Evolutionary conservation across 2,113 vertebrate genomes (phyloP), one percentile per base, ranked within the genome.

Genomic region (Neolamprologus ventralis): DNA sequence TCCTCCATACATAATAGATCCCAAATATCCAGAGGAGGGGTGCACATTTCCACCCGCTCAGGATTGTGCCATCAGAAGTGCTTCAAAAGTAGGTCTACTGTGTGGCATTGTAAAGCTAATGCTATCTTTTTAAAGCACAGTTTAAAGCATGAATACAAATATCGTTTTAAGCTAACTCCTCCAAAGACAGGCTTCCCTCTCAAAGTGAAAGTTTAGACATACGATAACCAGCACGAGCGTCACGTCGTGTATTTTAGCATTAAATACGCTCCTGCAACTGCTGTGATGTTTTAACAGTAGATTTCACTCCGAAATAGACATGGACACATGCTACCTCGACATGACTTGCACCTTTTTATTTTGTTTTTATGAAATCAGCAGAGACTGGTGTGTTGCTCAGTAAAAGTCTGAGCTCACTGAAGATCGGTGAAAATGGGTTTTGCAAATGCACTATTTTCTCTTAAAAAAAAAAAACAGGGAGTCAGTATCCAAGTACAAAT

Each of bases 1-100:
- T 93, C 85, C 90, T 92, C 94, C 73, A 88, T 92, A 90, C 90
- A 93, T 90, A 91, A 94, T 84, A 89, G 83, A 95, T 90, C 87
- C 84, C 83, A 89, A 88, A 91, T 83, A 93, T 91, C 81, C 12
- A 87, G 82, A 84, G 91, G 85, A 85, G 81, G 84, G 80, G 85
- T 37, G 49, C 65, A 75, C 49, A 65, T 87, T 82, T 87, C 58
- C 81, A 49, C 57, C 90, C 83, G 8, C 84, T 93, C 81, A 89
- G 79, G 71, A 90, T 33, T 91, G 89, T 90, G 57, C 78, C 81
- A 83, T 92, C 73, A 82, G 73, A 75, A 55, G 37, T 35, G 54
- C 80, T 80, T 79, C 85, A 71, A 92, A 85, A 89, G 54, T 75
- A 84, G 58, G 33, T 91, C 79, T 75, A 73, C 60, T 84, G 75